Conservation (phyloP, 2,113 vertebrate genomes). For the Pteronura brasiliensis region DNA sequence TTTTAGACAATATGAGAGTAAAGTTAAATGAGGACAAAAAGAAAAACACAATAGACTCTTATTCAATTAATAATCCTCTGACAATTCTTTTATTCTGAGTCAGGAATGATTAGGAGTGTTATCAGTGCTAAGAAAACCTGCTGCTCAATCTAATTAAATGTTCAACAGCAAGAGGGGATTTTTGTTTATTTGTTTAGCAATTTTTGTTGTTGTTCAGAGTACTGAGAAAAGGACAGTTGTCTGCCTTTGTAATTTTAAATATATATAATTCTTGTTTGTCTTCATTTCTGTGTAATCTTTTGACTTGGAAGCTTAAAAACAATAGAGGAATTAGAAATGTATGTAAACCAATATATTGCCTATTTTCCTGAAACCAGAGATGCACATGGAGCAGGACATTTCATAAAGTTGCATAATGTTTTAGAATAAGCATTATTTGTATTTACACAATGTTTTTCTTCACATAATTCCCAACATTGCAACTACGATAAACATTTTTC, state of each 20-base stretch:
- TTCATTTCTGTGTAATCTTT: not conserved
- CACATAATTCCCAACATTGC: not conserved
- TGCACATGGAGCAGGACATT: not conserved
- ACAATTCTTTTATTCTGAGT: not conserved
- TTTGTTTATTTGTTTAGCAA: not conserved
- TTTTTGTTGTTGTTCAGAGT: not conserved
- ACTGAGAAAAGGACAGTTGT: not conserved
- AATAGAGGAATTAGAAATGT: not conserved
- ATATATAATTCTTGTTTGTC: not conserved
- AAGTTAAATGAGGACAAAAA: slow-evolving; percentile 6
- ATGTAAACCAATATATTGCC: not conserved
- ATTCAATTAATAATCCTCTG: not conserved
- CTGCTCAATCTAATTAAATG: slow-evolving; percentile 7
- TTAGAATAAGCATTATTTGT: not conserved
- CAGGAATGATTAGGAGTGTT: not conserved
- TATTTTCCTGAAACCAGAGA: not conserved
- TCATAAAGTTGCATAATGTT: not conserved
- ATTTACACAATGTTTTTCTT: not conserved
- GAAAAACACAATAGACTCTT: not conserved
- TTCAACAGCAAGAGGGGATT: not conserved
- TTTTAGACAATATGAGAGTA: not conserved
- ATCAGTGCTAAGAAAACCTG: not conserved
- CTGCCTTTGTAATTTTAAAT: not conserved
- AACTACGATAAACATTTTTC: not conserved
- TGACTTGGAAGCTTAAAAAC: not conserved